These are phyloP conservation scores for Lontra canadensis DNA, from an alignment of 2,113 vertebrate species.

Conservation along the genomic window DNA sequence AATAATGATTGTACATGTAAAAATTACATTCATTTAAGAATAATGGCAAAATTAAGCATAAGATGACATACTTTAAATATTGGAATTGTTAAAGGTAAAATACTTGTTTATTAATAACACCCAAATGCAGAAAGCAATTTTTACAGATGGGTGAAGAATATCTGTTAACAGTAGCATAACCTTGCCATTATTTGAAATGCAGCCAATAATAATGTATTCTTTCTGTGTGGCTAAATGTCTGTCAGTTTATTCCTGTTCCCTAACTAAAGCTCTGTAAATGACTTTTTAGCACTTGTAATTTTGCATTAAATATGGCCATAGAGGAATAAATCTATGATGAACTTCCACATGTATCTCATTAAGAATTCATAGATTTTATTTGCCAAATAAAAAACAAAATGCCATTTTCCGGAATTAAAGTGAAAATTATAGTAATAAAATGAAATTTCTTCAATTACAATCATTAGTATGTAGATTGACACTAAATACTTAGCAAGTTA, in stretches of 20 bases:
- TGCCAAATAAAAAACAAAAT: constrained; percentile 64
- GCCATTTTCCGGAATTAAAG: constrained; percentile 4
- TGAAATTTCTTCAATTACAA: neutral
- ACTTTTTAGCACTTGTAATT: constrained; percentile 54
- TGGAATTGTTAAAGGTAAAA: constrained; percentile 19
- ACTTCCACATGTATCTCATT: constrained; percentile 67
- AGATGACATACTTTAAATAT: neutral
- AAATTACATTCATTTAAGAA: neutral
- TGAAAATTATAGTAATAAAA: constrained; percentile 44
- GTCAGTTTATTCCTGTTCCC: constrained; percentile 68
- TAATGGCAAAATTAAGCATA: neutral
- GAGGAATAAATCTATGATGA: constrained; percentile 55
- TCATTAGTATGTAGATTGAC: constrained; percentile 37
- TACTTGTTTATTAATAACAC: constrained; percentile 56
- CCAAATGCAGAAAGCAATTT: constrained; percentile 38
- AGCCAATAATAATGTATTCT: constrained; percentile 65
- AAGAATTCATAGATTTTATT: constrained; percentile 57
- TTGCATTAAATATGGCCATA: constrained; percentile 32
- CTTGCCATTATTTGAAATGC: constrained; percentile 74
- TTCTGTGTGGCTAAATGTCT: constrained; percentile 59
- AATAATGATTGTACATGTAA: neutral
- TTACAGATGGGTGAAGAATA: constrained; percentile 70
- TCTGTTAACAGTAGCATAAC: constrained; percentile 71
- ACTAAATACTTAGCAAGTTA: neutral
- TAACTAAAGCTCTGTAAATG: constrained; percentile 70